Percentiles rank a stretch among this genome's conserved stretches.
These are phyloP conservation scores for Chaetura pelagica DNA, from an alignment of 2,113 vertebrate species.

Conservation along the genomic window DNA sequence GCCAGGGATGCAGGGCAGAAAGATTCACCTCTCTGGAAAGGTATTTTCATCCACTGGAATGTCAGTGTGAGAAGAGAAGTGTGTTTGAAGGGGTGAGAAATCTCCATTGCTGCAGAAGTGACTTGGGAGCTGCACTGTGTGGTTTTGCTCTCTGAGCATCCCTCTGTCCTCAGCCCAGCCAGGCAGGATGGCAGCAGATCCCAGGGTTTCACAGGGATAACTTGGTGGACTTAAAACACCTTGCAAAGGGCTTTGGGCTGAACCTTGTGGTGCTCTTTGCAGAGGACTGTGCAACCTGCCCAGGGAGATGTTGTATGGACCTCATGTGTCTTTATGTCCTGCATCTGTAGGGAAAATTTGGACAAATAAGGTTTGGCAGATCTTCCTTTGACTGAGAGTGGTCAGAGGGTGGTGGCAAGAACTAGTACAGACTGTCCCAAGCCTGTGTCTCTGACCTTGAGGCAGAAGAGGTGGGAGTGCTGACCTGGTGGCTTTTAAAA, in stretches of 20 bases:
- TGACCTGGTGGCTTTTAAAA: neutral
- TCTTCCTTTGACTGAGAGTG: neutral
- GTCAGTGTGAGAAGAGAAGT: neutral
- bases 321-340: neutral
- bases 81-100: neutral
- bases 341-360: neutral
- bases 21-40: neutral
- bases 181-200: neutral
- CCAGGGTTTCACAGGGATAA: fast-evolving
- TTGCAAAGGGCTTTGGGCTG: neutral
- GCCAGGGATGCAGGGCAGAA: neutral
- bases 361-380: neutral
- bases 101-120: neutral
- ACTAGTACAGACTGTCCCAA: neutral
- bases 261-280: neutral
- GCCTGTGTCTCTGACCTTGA: neutral
- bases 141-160: neutral
- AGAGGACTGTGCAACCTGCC: neutral
- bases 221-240: neutral
- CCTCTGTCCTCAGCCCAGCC: fast-evolving
- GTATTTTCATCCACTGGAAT: neutral
- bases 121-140: neutral
- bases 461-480: neutral
- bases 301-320: fast-evolving
- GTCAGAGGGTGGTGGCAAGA: neutral